Percentiles rank a stretch among this genome's conserved stretches.
Conservation (phyloP, 2,113 vertebrate species). For the Pelmatolapia mariae region DNA sequence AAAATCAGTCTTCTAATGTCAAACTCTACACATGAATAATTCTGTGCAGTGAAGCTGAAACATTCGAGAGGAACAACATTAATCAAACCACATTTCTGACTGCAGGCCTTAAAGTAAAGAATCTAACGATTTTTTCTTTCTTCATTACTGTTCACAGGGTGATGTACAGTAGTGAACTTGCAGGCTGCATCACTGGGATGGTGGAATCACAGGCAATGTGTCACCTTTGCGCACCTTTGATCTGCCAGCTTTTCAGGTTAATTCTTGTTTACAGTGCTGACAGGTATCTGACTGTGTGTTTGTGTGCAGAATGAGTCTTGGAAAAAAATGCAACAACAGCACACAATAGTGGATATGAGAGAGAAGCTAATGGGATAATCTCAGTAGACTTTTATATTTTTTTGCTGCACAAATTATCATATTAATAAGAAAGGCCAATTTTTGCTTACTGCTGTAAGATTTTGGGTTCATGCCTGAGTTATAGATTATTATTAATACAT, state of each 20-base stretch:
- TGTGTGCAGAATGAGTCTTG: background rate
- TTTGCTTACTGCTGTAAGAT: constrained; percentile 4
- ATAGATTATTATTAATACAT: background rate
- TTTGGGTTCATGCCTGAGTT: constrained; percentile 18
- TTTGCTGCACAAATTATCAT: constrained; percentile 48
- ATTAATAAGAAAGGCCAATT: constrained; percentile 47
- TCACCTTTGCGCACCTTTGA: background rate
- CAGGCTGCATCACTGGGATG: background rate
- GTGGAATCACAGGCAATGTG: background rate
- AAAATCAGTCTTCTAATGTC: background rate
- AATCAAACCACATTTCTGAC: background rate
- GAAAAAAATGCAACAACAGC: background rate
- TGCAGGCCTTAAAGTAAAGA: background rate
- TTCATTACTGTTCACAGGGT: background rate
- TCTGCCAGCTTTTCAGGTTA: background rate
- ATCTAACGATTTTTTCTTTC: background rate
- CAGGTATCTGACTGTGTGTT: background rate
- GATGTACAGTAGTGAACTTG: background rate
- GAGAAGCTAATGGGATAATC: constrained; percentile 8
- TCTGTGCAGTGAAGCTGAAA: background rate
- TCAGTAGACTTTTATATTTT: constrained; percentile 9
- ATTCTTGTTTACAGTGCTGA: background rate
- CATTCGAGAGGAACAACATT: background rate
- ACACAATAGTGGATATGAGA: background rate
- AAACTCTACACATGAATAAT: background rate